Conservation (phyloP, 1,140 invertebrate genomes). For the Saccostrea cuccullata region DNA sequence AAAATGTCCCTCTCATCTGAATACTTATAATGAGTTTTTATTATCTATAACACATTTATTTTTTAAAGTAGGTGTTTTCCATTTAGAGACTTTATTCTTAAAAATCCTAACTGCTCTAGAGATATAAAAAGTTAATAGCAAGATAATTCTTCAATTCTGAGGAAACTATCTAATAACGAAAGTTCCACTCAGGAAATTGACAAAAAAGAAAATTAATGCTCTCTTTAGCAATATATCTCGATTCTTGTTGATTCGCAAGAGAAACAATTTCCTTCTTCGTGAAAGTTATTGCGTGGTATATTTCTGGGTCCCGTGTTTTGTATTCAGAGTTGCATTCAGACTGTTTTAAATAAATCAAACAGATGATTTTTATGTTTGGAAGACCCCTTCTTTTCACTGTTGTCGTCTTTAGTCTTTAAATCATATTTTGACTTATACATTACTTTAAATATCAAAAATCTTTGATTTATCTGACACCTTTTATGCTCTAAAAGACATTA, state of each 20-base stretch:
- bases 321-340: neutral
- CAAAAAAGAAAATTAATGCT: conserved; percentile 3
- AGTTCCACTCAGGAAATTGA: neutral
- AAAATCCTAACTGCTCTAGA: too few relatives aligned
- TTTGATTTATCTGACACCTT: neutral
- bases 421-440: neutral
- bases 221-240: conserved; percentile 2
- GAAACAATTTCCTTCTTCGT: neutral
- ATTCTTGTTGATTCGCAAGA: conserved; percentile 1
- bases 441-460: neutral
- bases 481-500: too few relatives aligned
- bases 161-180: neutral
- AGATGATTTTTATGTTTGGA: neutral
- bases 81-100: too few relatives aligned
- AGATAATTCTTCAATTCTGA: neutral
- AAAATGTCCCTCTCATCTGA: too few relatives aligned
- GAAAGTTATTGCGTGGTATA: neutral
- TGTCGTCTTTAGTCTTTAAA: neutral
- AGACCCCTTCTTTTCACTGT: neutral
- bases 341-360: neutral
- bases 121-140: neutral
- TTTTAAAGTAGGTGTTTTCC: too few relatives aligned
- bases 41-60: too few relatives aligned
- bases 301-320: neutral
- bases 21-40: too few relatives aligned